A percentile compares a stretch with the other conserved stretches of the same genome.
Evolutionary conservation across 2,888 invertebrate species (phyloP).

Genomic region (Hesperia comma): DNA sequence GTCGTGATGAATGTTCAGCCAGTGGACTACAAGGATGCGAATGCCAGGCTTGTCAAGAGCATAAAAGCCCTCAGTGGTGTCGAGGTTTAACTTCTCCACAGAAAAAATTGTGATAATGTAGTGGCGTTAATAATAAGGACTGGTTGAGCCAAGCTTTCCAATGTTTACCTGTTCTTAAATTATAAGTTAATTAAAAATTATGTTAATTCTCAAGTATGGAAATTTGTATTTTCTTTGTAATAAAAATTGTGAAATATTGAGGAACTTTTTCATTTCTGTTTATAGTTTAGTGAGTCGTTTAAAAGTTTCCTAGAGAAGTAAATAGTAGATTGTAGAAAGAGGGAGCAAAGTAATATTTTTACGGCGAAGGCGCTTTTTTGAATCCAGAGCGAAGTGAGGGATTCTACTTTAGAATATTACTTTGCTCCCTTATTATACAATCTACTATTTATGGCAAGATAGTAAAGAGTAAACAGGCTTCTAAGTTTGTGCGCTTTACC

Average conservation of each 20-base stretch:
- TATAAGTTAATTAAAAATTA: constrained; percentile 9
- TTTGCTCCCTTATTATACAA: no score
- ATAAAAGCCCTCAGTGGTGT: constrained; percentile 87
- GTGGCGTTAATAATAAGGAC: not conserved
- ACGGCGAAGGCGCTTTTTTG: no score
- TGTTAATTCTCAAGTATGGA: constrained; percentile 6
- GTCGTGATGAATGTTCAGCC: constrained; percentile 88
- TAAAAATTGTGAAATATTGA: not conserved
- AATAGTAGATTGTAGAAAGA: no score
- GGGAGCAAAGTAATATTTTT: no score
- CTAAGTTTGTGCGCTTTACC: no score
- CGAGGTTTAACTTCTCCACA: constrained; percentile 58
- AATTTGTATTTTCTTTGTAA: not conserved
- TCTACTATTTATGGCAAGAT: no score
- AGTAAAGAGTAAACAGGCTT: no score
- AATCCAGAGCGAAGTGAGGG: no score
- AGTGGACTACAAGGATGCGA: constrained; percentile 90
- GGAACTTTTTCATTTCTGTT: not conserved
- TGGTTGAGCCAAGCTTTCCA: not conserved
- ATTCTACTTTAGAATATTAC: no score
- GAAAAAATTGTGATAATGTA: not conserved
- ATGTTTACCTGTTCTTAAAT: not conserved
- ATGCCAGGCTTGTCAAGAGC: constrained; percentile 87
- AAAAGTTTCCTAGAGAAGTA: no score
- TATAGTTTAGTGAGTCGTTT: no score